Base-by-base conservation (phyloP, 2,888 invertebrate species). In the Epistrophe eligans region DNA sequence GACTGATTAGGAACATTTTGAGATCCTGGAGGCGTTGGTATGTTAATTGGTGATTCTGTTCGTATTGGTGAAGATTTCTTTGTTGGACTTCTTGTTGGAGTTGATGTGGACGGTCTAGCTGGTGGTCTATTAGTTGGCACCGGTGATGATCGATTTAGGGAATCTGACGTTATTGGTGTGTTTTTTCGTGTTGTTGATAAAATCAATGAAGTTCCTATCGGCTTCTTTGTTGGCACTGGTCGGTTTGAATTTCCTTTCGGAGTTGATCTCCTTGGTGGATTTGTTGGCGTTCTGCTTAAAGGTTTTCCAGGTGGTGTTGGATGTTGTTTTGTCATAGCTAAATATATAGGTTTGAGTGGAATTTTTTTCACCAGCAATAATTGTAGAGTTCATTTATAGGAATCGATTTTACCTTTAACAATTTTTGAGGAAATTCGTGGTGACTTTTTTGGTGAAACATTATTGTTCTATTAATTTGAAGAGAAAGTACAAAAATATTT, bases 21-120 rank as follows among this genome's bases (percentile, higher is more conserved):
- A 13, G 17, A 9, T 19, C 58, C 70, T 55, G 52, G 70, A 10
- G 70, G 55, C 28, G 70, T 70, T 10, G 70, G 70, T 40, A 70
- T n/a, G 3, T 5, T 0, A 40, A 55, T 55, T 40, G 24, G 24
- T 70, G 52, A 17, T 5, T 19, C 19, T 3, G 43, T 17, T 45
- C 11, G 1, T 2, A 24, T 24, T 24, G 24, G 24, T 24, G 24
- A 24, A 24, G 24, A 24, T 24, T 1, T 24, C 24, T 24, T 24
- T 24, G 24, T 24, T 24, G 24, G 24, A 24, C 3, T 11, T 9
- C 1, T n/a, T 15, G 64, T 5, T 45, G 67, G 7, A 24, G 24
- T 24, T 24, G 24, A 24, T 24, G 24, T 2, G 1, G 1, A 2
- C 24, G 24, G 24, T 24, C 24, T 24, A 24, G 2, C 3, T 24